Base-by-base conservation (phyloP, 2,113 vertebrate genomes). In the human region DNA sequence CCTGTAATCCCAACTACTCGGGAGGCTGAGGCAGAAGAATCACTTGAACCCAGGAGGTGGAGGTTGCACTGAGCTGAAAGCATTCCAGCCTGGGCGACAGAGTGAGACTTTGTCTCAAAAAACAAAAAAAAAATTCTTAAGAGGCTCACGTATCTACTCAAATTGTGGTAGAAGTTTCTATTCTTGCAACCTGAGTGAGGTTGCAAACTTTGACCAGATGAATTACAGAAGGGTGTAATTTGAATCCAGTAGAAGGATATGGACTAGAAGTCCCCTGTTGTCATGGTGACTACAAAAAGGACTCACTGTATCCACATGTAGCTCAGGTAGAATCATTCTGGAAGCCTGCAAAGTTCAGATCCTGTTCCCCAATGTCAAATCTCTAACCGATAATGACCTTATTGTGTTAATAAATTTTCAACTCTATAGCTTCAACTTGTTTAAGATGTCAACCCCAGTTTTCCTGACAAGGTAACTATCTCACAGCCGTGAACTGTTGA, bases 201-300 rank as follows among this genome's bases (percentile, higher is more conserved):
- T n/a, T 89, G 50, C 85, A 89, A 64, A 93, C 38, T 81, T 85
- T 4, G 2, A 66, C 27, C 81, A 82, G 96, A 27, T 95, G 61
- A 94, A 83, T 92, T 96, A 57, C 61, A 92, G 93, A 89, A 93
- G 38, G 61, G 25, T 87, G 84, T 87, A n/a, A 96, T 92, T 68
- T 86, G 87, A 97, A 93, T 17, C 66, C 25, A 82, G 52, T 45
- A 94, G 61, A 81, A 96, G 45, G 83, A 79, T 55, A 55, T 30
- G 45, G 45, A 73, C 30, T 66, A 48, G 35, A 82, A 95, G 59
- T 89, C 55, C 45, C 35, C 23, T 7, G 66, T 75, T 93, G 89
- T 86, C 45, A 27, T 43, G 30, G 96, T 82, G 59, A 87, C 79
- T 55, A 72, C 52, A 79, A 40, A 89, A 96, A 68, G 27, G 45